Evolutionary conservation across 2,888 invertebrate species (phyloP).

Genomic region (Cephus sareptanus): DNA sequence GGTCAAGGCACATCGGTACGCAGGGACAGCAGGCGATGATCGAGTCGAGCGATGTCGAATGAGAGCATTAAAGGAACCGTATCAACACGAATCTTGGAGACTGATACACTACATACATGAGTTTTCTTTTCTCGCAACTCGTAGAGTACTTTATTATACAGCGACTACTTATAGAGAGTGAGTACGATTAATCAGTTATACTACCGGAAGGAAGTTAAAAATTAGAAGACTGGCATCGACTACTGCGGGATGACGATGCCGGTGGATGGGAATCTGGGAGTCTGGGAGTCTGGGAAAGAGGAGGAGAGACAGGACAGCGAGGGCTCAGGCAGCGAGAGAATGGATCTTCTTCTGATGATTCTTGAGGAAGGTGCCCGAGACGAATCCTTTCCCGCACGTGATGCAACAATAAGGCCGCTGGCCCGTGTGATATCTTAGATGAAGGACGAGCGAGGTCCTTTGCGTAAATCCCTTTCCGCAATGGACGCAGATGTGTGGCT

Average conservation of each 20-base stretch:
- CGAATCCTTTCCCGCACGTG: conserved; percentile 53
- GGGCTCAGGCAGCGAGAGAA: not conserved
- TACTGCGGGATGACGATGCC: not conserved
- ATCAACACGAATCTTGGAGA: not conserved
- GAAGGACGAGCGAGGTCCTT: conserved; percentile 52
- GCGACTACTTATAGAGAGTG: not conserved
- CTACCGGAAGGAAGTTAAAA: not conserved
- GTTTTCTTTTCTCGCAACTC: not conserved
- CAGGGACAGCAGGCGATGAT: not conserved
- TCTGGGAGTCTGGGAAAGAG: not conserved
- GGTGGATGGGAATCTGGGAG: not conserved
- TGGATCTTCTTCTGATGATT: conserved; percentile 51
- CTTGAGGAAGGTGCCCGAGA: conserved; percentile 50
- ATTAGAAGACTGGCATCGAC: not conserved
- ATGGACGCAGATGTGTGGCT: conserved; percentile 53
- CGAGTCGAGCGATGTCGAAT: not conserved
- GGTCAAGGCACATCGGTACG: not conserved
- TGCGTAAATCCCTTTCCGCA: conserved; percentile 59
- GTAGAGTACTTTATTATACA: not conserved
- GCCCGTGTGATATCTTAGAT: conserved; percentile 55
- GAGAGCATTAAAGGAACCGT: not conserved
- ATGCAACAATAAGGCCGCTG: conserved; percentile 54
- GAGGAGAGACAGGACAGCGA: not conserved
- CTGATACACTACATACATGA: not conserved
- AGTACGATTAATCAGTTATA: not conserved